Conservation (phyloP, 2,797 vertebrate species). For the Aphelocoma californica region DNA sequence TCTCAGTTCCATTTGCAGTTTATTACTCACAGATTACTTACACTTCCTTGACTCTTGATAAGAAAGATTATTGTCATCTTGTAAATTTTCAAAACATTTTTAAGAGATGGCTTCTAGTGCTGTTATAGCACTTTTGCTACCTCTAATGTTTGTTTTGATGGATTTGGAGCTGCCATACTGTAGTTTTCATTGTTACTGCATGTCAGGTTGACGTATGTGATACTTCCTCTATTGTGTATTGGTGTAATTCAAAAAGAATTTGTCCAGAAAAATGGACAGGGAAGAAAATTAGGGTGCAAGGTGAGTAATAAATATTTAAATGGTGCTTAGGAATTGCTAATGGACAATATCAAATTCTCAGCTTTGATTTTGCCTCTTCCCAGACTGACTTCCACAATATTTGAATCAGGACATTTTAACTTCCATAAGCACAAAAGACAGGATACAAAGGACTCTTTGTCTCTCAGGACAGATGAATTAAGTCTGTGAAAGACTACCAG, state of each 20-base stretch:
- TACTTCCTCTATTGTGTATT: background rate
- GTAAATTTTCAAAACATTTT: constrained; percentile 20
- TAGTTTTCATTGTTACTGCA: background rate
- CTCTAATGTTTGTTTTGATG: background rate
- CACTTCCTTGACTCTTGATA: constrained; percentile 9
- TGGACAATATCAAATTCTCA: background rate
- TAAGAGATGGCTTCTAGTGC: background rate
- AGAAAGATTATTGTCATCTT: background rate
- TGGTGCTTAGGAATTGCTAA: background rate
- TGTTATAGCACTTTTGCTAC: background rate
- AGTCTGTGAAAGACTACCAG: background rate
- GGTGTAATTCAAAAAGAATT: background rate
- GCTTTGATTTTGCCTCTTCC: background rate
- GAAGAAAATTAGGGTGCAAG: background rate
- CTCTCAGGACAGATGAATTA: background rate
- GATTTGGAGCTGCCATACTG: background rate
- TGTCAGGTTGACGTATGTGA: background rate
- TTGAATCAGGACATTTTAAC: background rate
- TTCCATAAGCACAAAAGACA: background rate
- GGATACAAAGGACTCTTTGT: background rate
- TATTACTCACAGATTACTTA: constrained; percentile 32
- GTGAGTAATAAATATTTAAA: background rate
- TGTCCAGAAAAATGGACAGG: background rate
- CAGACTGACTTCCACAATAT: background rate
- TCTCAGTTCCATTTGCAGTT: background rate